A percentile compares a stretch with the other conserved stretches of the same genome.
These are phyloP conservation scores for Bombus consobrinus DNA, from an alignment of 1,140 invertebrate genomes.

Conservation along the genomic window DNA sequence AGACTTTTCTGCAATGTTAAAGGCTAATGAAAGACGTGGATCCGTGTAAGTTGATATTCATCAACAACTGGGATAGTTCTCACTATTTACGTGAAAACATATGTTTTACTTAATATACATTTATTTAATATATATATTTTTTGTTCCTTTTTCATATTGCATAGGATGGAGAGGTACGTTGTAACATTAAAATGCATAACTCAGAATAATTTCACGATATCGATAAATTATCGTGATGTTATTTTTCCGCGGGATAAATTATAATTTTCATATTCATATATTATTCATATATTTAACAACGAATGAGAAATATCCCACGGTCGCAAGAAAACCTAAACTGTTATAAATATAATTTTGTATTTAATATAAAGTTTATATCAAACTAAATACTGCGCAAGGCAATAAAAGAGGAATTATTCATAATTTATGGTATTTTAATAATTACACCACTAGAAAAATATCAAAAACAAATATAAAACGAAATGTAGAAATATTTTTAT, in stretches of 20 bases:
- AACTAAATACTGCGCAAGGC: neutral
- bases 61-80: too few species aligned
- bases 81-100: too few species aligned
- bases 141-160: neutral
- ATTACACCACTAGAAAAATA: too few species aligned
- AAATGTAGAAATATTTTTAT: too few species aligned
- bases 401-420: neutral
- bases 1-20: too few species aligned
- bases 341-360: neutral
- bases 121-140: too few species aligned
- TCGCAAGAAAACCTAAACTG: constrained; percentile 1
- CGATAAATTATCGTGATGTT: neutral
- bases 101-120: too few species aligned
- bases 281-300: neutral
- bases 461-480: too few species aligned
- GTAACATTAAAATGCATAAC: neutral
- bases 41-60: too few species aligned
- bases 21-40: too few species aligned
- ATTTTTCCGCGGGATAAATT: neutral
- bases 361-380: neutral
- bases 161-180: neutral
- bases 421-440: too few species aligned
- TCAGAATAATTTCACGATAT: neutral
- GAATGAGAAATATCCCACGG: neutral
- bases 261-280: neutral